Conservation (phyloP, 2,888 invertebrate species). For the Aromia moschata region DNA sequence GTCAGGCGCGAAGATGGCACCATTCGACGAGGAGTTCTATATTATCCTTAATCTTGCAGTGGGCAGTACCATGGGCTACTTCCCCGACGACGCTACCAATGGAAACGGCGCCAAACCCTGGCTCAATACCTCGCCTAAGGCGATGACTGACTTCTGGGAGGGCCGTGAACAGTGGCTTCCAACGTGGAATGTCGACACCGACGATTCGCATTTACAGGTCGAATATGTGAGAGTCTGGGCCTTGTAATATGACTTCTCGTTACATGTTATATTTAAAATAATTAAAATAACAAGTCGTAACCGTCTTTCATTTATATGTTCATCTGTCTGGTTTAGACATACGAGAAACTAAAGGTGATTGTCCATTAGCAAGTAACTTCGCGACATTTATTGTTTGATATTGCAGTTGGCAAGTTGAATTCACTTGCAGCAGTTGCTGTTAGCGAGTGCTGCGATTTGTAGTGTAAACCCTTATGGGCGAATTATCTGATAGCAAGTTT, state of each 20-base stretch:
- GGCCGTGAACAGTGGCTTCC: conserved; percentile 65
- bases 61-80: conserved; percentile 71
- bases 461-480: too few species aligned
- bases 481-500: too few species aligned
- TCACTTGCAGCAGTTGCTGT: too few species aligned
- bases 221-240: conserved; percentile 73
- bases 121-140: conserved; percentile 61
- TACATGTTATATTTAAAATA: too few species aligned
- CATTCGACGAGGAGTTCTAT: conserved; percentile 75
- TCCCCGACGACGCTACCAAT: conserved; percentile 69
- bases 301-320: too few species aligned
- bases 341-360: too few species aligned
- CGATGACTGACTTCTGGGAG: conserved; percentile 71
- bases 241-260: conserved; percentile 49
- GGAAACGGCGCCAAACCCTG: conserved; percentile 68
- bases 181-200: conserved; percentile 63
- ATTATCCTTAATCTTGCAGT: conserved; percentile 66
- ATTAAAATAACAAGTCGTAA: too few species aligned
- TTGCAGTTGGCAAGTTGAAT: too few species aligned
- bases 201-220: conserved; percentile 70
- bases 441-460: too few species aligned
- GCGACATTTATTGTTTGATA: too few species aligned
- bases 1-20: conserved; percentile 67
- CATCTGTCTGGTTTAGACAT: too few species aligned
- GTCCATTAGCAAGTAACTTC: too few species aligned